Percentiles rank a stretch among this genome's conserved stretches.
Evolutionary conservation across 2,113 vertebrate species (phyloP).

Genomic region (Pithys albifrons): DNA sequence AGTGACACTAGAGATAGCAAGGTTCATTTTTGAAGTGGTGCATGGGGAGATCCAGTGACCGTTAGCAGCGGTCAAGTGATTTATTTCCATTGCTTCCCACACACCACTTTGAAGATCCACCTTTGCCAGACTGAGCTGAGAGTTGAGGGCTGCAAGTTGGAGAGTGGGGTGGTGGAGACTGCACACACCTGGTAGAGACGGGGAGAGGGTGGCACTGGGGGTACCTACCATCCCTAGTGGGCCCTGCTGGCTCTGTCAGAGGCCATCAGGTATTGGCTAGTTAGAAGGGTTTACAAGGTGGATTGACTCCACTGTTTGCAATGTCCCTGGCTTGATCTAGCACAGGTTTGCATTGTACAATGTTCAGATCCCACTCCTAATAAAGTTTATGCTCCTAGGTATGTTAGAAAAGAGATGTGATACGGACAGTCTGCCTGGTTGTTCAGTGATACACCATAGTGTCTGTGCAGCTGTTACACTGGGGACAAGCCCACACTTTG

Average conservation of each 20-base stretch:
- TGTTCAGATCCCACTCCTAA: conserved; percentile 63
- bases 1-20: conserved; percentile 64
- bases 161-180: conserved; percentile 80
- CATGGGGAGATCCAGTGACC: conserved; percentile 70
- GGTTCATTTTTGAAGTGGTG: conserved; percentile 79
- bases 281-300: conserved; percentile 33
- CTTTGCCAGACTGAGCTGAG: conserved; percentile 75
- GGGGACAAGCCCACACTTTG: background rate
- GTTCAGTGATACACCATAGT: background rate
- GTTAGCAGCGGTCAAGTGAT: background rate
- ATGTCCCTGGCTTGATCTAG: conserved; percentile 76
- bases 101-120: conserved; percentile 76
- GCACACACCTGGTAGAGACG: conserved; percentile 56
- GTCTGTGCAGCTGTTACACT: background rate
- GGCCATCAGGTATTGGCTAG: conserved; percentile 2
- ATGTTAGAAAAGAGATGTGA: background rate
- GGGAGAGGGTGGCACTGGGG: conserved; percentile 30
- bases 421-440: background rate
- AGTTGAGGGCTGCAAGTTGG: conserved; percentile 86
- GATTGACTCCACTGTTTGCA: conserved; percentile 29
- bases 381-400: background rate
- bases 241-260: conserved; percentile 28
- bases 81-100: conserved; percentile 70
- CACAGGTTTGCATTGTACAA: conserved; percentile 66
- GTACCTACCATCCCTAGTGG: conserved; percentile 28